Evolutionary conservation across 2,113 vertebrate species (phyloP), one percentile per base, ranked within the genome.

Genomic region (Chrysochloris asiatica): DNA sequence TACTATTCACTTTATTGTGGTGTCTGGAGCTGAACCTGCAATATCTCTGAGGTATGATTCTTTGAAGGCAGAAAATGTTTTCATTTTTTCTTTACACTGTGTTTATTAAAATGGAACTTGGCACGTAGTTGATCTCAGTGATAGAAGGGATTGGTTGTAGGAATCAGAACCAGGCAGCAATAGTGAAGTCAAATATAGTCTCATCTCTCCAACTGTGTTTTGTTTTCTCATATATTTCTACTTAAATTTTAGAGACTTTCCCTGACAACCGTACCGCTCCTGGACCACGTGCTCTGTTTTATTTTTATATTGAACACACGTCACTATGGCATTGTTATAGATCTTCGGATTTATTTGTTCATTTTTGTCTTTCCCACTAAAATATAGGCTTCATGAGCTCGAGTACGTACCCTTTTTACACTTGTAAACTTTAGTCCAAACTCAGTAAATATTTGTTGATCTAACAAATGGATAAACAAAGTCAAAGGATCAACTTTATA

Each of bases 291-390:
- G 13, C 9, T 30, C 4, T 50, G 47, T 26, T 59, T n/a, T 24
- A 28, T 22, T 80, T 85, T 86, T 61, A 14, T 28, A 30, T 22
- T 3, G 19, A 24, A 16, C 36, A 47, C 0, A 1, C 9, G 38
- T 3, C 10, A 0, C 1, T 36, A 1, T 1, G 10, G 2, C 33
- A n/a, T n/a, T 38, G 16, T 24, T 11, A 0, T 30, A 19, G 10
- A 28, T 61, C 22, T 38, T 69, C 0, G 3, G 54, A 19, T 9
- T 36, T 47, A 1, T 13, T 13, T 54, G 54, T 63, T 79, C 6
- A 33, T 38, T 50, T 81, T 86, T 75, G 8, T 61, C 38, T 81
- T 38, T 85, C 45, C 36, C 17, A 22, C 17, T 22, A 19, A 28
- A 48, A 24, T 4, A 50, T 17, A 48, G 16, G 13, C 19, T 47